These are phyloP conservation scores for Eufriesea mexicana DNA, from an alignment of 1,140 invertebrate species.

Conservation along the genomic window DNA sequence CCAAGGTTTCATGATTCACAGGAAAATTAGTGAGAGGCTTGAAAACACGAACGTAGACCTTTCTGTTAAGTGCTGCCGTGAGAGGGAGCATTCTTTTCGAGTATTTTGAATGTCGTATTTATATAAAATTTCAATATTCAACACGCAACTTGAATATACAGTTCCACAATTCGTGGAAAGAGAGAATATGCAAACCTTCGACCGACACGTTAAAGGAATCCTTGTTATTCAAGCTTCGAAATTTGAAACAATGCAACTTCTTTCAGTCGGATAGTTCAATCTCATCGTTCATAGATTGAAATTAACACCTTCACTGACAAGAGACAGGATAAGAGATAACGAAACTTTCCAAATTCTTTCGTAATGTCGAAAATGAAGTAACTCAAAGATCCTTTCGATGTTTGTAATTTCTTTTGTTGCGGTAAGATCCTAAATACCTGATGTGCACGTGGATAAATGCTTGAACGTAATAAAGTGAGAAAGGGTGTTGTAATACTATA, in stretches of 20 bases:
- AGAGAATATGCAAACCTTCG: too few species aligned
- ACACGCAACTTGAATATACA: too few species aligned
- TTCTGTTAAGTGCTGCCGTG: background rate
- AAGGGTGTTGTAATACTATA: background rate
- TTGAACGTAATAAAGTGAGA: conserved; percentile 27
- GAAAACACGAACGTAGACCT: background rate
- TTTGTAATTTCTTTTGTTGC: background rate
- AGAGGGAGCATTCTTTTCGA: too few species aligned
- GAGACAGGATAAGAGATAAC: background rate
- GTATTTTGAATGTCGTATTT: too few species aligned
- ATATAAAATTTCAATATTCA: too few species aligned
- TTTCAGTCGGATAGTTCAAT: background rate
- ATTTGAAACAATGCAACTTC: background rate
- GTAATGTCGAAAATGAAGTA: background rate
- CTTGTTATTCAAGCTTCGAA: background rate
- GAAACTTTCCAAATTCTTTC: background rate
- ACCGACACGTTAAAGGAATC: background rate
- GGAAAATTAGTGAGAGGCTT: background rate
- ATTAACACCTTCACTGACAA: background rate
- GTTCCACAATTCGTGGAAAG: too few species aligned
- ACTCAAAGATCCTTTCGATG: background rate
- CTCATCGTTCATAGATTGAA: background rate
- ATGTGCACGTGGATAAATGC: background rate
- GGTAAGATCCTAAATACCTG: conserved; percentile 11
- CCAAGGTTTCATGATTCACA: background rate